Base-by-base conservation (phyloP, 1,140 invertebrate species). In the Drosophila serrata region DNA sequence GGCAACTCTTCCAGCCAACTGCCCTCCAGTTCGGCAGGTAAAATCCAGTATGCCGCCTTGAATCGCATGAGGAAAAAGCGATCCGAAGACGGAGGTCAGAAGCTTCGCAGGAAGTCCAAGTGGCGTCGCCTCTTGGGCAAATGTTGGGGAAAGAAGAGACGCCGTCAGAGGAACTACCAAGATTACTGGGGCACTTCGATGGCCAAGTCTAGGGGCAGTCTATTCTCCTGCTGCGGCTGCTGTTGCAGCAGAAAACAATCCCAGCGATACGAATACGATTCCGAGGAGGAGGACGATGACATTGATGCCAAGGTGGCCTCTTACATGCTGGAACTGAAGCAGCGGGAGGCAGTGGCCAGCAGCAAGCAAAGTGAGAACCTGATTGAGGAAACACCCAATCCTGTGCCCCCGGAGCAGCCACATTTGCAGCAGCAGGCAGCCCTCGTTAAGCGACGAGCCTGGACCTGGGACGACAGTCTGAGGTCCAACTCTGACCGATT, bases 271-370 rank as follows among this genome's bases (percentile, higher is more conserved):
- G 70, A 65, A 12, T 92, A 85, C n/a, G 68, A 92, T 49, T 90
- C 91, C 29, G 91, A 92, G 49, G 91, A 91, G 37, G 91, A 91
- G 43, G 91, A 93, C 48, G 92, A 93, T 42, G 93, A 93, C 48
- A 93, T 94, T 22, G 93, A 94, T 63, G 91, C 79, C 58, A 93
- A 92, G 73, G 92, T 93, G 67, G 92, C 91, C 6, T 79, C 93
- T 45, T 92, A 93, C 43, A 92, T 92, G 35, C 61, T 90, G 56
- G 92, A 93, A 61, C 85, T 93, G 70, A 80, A 92, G 33, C 81
- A 91, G 40, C 82, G 86, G 51, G 86, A 92, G 40, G 63, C 58
- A 7, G 57, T 22, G 22, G 27, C 40, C 55, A 79, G 29, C 55
- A 75, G 33, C 48, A 68, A 48, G n/a, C 80, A 84, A 84, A 88